A percentile compares a stretch with the other conserved stretches of the same genome.
Evolutionary conservation across 2,888 invertebrate species (phyloP).

Genomic region (Lasiommata megera): DNA sequence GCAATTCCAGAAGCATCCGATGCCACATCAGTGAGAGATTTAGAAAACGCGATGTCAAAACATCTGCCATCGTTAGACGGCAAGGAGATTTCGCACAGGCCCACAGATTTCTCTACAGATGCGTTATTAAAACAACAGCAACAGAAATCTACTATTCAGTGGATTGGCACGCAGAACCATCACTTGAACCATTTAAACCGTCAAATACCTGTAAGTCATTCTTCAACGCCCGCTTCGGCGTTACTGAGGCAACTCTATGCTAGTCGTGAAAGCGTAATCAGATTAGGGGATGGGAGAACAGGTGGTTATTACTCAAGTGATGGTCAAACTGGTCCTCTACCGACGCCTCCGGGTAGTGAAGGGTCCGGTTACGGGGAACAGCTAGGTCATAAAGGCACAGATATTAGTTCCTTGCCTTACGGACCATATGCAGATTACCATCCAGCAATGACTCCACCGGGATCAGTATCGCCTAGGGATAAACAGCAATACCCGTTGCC

Average conservation of each 20-base stretch:
- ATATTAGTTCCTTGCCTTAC: slow-evolving; percentile 82
- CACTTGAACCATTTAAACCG: slow-evolving; percentile 83
- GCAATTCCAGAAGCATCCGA: slow-evolving; percentile 67
- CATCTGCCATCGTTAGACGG: slow-evolving; percentile 87
- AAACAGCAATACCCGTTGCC: slow-evolving; percentile 84
- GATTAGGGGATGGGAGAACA: slow-evolving; percentile 78
- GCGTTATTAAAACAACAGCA: slow-evolving; percentile 90
- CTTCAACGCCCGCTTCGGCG: slow-evolving; percentile 92
- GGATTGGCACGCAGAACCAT: slow-evolving; percentile 92
- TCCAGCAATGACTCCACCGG: slow-evolving; percentile 97
- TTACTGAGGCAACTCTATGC: slow-evolving; percentile 94
- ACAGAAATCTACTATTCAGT: slow-evolving; percentile 91
- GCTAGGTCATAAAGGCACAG: slow-evolving; percentile 76
- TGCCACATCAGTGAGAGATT: slow-evolving; percentile 90
- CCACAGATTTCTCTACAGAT: slow-evolving; percentile 94
- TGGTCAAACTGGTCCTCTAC: slow-evolving; percentile 87
- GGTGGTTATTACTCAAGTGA: slow-evolving; percentile 80
- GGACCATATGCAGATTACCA: slow-evolving; percentile 90
- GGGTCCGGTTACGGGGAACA: slow-evolving; percentile 86
- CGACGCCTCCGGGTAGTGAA: slow-evolving; percentile 95
- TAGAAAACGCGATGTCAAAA: slow-evolving; percentile 98
- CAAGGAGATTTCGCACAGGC: slow-evolving; percentile 83
- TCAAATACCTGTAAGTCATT: slow-evolving; percentile 79
- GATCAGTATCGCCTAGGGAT: slow-evolving; percentile 97
- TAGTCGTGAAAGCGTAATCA: slow-evolving; percentile 96